Evolutionary conservation across 2,888 invertebrate genomes (phyloP), one percentile per base, ranked within the genome.

Genomic region (Alloscopus bannaensis): DNA sequence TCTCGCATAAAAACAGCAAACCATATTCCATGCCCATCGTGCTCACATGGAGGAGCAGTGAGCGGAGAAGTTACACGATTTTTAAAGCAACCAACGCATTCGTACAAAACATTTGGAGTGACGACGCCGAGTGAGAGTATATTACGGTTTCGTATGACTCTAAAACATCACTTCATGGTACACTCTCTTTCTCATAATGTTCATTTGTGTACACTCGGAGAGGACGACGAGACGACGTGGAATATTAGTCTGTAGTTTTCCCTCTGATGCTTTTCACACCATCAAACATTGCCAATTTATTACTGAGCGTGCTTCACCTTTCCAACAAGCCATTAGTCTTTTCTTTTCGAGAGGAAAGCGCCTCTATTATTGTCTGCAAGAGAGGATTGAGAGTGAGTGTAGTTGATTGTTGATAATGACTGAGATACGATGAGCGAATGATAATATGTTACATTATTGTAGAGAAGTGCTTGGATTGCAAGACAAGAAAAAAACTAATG

Each of bases 261-360:
- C 60, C 31, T 42, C n/a, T 40, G 50, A 64, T 78, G 59, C 70
- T 77, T 78, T 78, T 78, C 70, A 78, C 77, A 78, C 77, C 77
- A 78, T 71, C 77, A 78, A 71, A 42, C 65, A 70, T 78, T 78
- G 77, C 77, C 77, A 78, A 78, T 78, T 78, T 78, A 78, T 78
- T 78, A 71, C 65, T 50, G 65, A 70, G 64, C 77, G 77, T 78
- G 77, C 65, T 65, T 78, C 77, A 78, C 77, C 77, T 78, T 78
- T 78, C 77, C 70, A 78, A 78, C 77, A 78, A 78, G 77, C 70
- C 70, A 78, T 78, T 78, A 78, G 77, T 78, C 77, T 78, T 69
- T 36, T 36, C 36, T 36, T 13, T 36, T 6, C 13, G 36, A 36
- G 36, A 8, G 13, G 36, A 8, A 36, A 36, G 36, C 13, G 6